phyloP scores from a whole-genome alignment of 2,888 invertebrate genomes.

The Drosophila histrio region DNA sequence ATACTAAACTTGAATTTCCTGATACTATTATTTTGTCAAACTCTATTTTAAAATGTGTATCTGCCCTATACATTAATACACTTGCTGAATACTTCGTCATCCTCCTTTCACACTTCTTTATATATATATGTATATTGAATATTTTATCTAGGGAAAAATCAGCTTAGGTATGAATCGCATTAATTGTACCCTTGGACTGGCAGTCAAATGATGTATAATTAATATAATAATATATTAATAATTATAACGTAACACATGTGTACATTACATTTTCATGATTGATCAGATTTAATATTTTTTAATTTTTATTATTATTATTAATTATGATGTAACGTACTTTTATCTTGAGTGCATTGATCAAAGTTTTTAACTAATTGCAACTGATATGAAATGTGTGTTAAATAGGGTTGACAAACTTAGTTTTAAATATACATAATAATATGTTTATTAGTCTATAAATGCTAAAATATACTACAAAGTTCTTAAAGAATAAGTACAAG shows the following conservation, averaged over 20 bases:
- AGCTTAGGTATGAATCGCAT: not conserved
- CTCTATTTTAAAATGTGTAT: rapidly evolving
- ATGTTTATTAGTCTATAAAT: too few species aligned
- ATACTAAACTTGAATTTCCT: not conserved
- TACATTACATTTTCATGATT: not conserved
- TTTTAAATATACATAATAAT: too few species aligned
- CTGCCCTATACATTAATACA: not conserved
- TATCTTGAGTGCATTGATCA: too few species aligned
- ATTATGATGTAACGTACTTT: too few species aligned
- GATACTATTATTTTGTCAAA: not conserved
- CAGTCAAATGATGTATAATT: not conserved
- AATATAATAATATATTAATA: not conserved
- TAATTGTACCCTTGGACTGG: not conserved
- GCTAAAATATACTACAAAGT: too few species aligned
- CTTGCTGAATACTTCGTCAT: not conserved
- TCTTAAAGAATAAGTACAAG: too few species aligned
- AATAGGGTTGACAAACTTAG: too few species aligned
- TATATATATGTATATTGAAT: not conserved
- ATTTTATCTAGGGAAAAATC: not conserved
- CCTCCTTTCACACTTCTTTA: not conserved
- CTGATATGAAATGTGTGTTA: too few species aligned
- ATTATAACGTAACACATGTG: not conserved
- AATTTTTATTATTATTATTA: too few species aligned
- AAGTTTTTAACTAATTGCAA: too few species aligned
- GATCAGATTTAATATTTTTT: not conserved